Percentiles rank a stretch among this genome's conserved stretches.
phyloP scores from a whole-genome alignment of 2,113 vertebrate genomes.

The Myocastor coypus region DNA sequence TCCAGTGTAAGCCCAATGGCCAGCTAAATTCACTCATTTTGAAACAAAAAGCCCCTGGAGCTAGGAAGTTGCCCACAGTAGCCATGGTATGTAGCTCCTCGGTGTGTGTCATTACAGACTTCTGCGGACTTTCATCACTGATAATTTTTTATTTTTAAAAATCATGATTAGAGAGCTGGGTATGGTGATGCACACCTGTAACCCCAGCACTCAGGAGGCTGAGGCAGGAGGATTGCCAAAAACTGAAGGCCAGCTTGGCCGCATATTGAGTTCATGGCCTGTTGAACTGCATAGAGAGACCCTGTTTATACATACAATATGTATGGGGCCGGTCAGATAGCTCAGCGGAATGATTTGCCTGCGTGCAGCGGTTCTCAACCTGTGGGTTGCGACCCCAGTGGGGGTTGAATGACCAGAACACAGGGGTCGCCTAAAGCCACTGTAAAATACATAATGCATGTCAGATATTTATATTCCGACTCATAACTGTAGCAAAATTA shows the following conservation, averaged over 20 bases:
- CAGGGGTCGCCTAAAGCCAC: no score
- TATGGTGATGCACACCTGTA: not conserved
- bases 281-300: not conserved
- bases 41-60: not conserved
- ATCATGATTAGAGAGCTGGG: not conserved
- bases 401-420: no score
- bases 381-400: no score
- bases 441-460: no score
- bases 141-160: not conserved
- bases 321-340: no score
- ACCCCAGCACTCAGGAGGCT: not conserved
- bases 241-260: no score
- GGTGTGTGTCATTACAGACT: not conserved
- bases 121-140: not conserved
- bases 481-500: no score
- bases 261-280: no score
- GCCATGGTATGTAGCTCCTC: not conserved
- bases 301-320: not conserved
- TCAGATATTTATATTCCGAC: no score
- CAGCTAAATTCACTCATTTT: slow-evolving; percentile 40
- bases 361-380: no score
- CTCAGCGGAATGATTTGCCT: no score
- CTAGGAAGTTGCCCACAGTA: not conserved
- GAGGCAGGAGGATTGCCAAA: not conserved
- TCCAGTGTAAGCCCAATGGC: not conserved